Evolutionary conservation across 2,113 vertebrate genomes (phyloP).

Genomic region (Pantherophis guttatus): DNA sequence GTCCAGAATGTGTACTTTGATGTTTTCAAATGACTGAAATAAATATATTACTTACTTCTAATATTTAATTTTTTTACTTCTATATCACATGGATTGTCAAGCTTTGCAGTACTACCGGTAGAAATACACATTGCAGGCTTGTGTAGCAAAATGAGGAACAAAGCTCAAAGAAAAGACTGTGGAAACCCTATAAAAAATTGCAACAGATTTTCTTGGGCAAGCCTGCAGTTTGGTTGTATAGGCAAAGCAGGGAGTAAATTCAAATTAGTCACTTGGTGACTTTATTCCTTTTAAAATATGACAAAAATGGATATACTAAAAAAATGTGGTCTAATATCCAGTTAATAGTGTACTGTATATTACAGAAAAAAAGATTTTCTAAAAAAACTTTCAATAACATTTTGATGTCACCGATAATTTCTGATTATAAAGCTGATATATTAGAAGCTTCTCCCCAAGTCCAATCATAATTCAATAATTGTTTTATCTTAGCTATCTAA

Average conservation of each 20-base stretch:
- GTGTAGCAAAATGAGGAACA: neutral
- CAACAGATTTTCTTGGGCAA: neutral
- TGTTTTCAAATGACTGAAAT: neutral
- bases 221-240: neutral
- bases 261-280: neutral
- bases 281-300: neutral
- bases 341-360: too few species aligned
- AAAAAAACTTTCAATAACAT: neutral
- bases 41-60: neutral
- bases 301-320: neutral
- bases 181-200: neutral
- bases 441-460: conserved; percentile 8
- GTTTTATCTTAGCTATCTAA: neutral
- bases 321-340: neutral
- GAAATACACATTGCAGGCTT: neutral
- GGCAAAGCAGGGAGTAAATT: neutral
- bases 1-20: neutral
- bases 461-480: conserved; percentile 34
- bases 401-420: conserved; percentile 34
- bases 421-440: conserved; percentile 23
- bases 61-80: neutral
- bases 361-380: neutral
- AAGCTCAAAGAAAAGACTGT: neutral
- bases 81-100: neutral
- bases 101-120: neutral